A percentile compares a stretch with the other conserved stretches of the same genome.
Evolutionary conservation across 30 jellyfish, hydroid and myxozoan species (phyloP).

Genomic region (Calvadosia cruxmelitensis): DNA sequence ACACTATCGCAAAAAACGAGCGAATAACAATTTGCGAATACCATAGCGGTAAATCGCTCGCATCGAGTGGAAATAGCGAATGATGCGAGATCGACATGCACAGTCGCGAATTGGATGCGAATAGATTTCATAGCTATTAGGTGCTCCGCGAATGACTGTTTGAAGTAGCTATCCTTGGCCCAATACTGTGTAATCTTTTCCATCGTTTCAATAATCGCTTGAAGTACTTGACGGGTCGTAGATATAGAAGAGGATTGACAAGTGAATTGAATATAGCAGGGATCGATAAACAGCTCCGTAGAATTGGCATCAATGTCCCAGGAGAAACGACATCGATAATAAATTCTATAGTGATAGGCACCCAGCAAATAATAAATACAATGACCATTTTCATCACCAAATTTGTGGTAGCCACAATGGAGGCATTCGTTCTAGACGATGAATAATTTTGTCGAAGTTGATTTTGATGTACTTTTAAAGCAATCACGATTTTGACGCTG

Average conservation of each 20-base stretch:
- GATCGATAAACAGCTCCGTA: not conserved
- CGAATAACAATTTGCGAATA: no score
- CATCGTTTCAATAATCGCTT: no score
- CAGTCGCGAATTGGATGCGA: no score
- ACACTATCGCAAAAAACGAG: no score
- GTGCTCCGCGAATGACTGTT: no score
- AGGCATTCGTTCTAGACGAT: not conserved
- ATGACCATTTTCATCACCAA: slow-evolving; percentile 27
- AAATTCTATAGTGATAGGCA: slow-evolving; percentile 23
- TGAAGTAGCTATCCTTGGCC: no score
- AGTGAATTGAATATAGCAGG: slow-evolving; percentile 35
- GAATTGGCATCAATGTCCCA: not conserved
- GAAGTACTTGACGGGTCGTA: slow-evolving; percentile 15
- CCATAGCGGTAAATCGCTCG: no score
- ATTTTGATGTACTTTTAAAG: not conserved
- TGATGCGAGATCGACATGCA: no score
- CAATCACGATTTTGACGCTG: not conserved
- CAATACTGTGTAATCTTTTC: no score
- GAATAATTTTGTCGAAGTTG: not conserved
- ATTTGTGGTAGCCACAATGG: slow-evolving; percentile 9
- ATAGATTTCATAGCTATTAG: no score
- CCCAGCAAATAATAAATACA: slow-evolving; percentile 43
- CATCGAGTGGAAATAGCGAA: no score
- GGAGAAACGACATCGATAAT: not conserved
- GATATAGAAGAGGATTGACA: slow-evolving; percentile 34